Base-by-base conservation (phyloP, 2,797 vertebrate species). In the Sciurus carolinensis region DNA sequence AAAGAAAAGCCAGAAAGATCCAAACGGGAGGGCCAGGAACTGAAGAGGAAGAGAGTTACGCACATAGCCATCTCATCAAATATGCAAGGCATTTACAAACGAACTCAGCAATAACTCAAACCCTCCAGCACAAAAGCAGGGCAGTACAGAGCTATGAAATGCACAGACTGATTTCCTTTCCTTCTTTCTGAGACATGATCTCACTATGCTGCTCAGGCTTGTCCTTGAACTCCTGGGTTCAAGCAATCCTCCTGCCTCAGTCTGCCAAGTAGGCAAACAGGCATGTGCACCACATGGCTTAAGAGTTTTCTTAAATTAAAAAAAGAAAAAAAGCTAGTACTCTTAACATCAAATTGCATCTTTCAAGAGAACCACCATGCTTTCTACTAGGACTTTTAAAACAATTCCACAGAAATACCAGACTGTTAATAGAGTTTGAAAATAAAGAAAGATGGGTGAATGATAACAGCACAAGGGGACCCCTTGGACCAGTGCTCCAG, bases 1-100 rank as follows among this genome's bases (percentile, higher is more conserved):
- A 76, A 42, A 42, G 47, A 72, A 72, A 54, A 20, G 28, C 44
- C 2, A 59, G 59, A 22, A n/a, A 0, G 6, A 75, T 28, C 73
- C 52, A 36, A 72, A 80, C 20, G 42, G 4, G 33, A 69, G 30
- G 54, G 24, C 42, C 14, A 0, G 47, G 82, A 50, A 20, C 22
- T 7, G 0, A 2, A 44, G 7, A 39, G 47, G 36, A 54, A 82
- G 59, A n/a, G 33, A 39, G 44, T 8, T 4, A 6, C 50, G 11
- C 20, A 4, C 0, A 15, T 47, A 36, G 47, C 11, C 62, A 20
- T 5, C 24, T 2, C 5, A 22, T 5, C 62, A 72, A 28, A 59
- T 4, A 54, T 0, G 0, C 33, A 1, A 20, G 72, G 36, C 44
- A 1, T 3, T 22, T 4, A 12, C 39, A 39, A 39, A 50, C 1